Percentiles rank a stretch among this genome's conserved stretches.
These are phyloP conservation scores for Pseudachorutes palmiensis DNA, from an alignment of 1,140 invertebrate genomes.

Conservation along the genomic window DNA sequence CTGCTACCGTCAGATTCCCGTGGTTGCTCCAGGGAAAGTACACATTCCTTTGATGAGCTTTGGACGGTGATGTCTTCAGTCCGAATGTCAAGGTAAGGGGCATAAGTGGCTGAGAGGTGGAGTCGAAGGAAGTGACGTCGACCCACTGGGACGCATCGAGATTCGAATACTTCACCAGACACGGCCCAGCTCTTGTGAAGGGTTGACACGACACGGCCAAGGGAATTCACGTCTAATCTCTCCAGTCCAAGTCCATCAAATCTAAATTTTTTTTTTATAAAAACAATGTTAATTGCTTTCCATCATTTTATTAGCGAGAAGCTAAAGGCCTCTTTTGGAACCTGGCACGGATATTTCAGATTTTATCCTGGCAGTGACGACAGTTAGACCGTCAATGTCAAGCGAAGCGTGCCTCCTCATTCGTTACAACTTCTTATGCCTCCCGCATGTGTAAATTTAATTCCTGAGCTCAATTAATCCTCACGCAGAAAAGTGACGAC, in stretches of 20 bases:
- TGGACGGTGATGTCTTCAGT: slow-evolving; percentile 31
- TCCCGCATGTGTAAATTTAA: neutral
- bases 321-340: too few relatives aligned
- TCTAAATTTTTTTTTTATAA: slow-evolving; percentile 13
- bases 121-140: slow-evolving; percentile 34
- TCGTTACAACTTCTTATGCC: neutral
- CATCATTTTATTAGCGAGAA: too few relatives aligned
- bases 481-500: neutral
- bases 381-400: neutral
- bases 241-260: slow-evolving; percentile 31
- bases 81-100: slow-evolving; percentile 25
- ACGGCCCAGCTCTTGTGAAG: slow-evolving; percentile 36
- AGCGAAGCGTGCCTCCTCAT: neutral
- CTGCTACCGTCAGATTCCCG: slow-evolving; percentile 28
- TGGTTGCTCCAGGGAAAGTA: slow-evolving; percentile 34
- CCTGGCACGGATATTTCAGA: too few relatives aligned
- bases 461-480: neutral
- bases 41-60: slow-evolving; percentile 34
- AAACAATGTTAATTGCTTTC: too few relatives aligned
- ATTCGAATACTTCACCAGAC: slow-evolving; percentile 34
- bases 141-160: slow-evolving; percentile 34
- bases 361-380: too few relatives aligned
- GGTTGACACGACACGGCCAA: slow-evolving; percentile 32
- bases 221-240: slow-evolving; percentile 21
- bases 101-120: slow-evolving; percentile 26